These are phyloP conservation scores for Drosophila seguyi DNA, from an alignment of 1,140 invertebrate genomes.

Conservation along the genomic window DNA sequence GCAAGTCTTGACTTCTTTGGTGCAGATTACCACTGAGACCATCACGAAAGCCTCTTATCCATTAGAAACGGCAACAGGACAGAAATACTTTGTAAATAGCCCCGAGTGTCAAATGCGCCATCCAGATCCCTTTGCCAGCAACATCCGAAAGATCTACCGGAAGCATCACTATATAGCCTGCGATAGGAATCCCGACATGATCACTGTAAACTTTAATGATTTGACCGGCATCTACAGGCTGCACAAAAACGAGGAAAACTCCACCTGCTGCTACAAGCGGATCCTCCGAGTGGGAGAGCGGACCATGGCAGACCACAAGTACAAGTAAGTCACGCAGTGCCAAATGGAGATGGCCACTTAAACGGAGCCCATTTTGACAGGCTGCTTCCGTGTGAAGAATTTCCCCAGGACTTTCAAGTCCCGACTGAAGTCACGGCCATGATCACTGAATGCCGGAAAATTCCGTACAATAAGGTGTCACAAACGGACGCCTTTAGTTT, in stretches of 20 bases:
- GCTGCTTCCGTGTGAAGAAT: slow-evolving; percentile 44
- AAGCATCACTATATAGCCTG: slow-evolving; percentile 87
- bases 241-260: slow-evolving; percentile 57
- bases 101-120: slow-evolving; percentile 88
- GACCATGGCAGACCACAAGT: too few relatives aligned
- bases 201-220: slow-evolving; percentile 76
- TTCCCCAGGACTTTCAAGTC: slow-evolving; percentile 60
- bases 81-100: slow-evolving; percentile 62
- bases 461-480: slow-evolving; percentile 7
- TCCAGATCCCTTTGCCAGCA: slow-evolving; percentile 88
- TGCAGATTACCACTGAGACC: not conserved
- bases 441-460: slow-evolving; percentile 58
- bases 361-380: slow-evolving; percentile 19
- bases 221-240: slow-evolving; percentile 46
- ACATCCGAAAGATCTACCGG: slow-evolving; percentile 87
- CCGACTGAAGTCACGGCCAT: slow-evolving; percentile 54
- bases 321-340: slow-evolving; percentile 79
- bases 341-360: not conserved
- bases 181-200: slow-evolving; percentile 85
- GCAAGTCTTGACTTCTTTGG: not conserved
- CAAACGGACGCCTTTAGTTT: slow-evolving; percentile 73
- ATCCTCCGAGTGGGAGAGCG: slow-evolving; percentile 86
- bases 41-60: not conserved
- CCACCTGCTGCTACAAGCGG: slow-evolving; percentile 86
- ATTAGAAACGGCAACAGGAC: slow-evolving; percentile 3